Conservation (phyloP, 1,140 invertebrate genomes). For the Lepidurus arcticus region DNA sequence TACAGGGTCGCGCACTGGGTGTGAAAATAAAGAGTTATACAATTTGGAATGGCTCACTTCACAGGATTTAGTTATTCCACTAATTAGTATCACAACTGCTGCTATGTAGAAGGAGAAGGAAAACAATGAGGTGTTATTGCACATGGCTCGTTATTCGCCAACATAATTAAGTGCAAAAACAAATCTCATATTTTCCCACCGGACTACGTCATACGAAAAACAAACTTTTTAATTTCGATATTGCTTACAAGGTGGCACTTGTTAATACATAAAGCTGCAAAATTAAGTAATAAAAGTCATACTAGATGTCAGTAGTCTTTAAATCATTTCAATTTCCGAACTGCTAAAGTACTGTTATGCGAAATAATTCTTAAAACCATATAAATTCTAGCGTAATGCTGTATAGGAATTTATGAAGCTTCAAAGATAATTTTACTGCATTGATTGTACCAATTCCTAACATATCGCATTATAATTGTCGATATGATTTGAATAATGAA, state of each 20-base stretch:
- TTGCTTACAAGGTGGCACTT: background rate
- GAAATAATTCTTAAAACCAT: too few relatives aligned
- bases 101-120: background rate
- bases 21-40: background rate
- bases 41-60: background rate
- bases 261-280: too few relatives aligned
- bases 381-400: too few relatives aligned
- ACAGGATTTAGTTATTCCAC: background rate
- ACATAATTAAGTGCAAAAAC: background rate
- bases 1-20: background rate
- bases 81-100: background rate
- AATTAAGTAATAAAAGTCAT: too few relatives aligned
- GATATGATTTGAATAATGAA: too few relatives aligned
- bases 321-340: too few relatives aligned
- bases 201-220: background rate
- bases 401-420: too few relatives aligned
- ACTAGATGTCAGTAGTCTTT: too few relatives aligned
- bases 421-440: too few relatives aligned
- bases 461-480: too few relatives aligned
- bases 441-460: too few relatives aligned
- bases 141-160: background rate
- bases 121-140: background rate
- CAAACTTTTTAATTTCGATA: background rate
- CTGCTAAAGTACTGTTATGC: too few relatives aligned
- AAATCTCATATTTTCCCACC: background rate